Conservation (phyloP, 2,888 invertebrate genomes). For the Latrodectus elegans region DNA sequence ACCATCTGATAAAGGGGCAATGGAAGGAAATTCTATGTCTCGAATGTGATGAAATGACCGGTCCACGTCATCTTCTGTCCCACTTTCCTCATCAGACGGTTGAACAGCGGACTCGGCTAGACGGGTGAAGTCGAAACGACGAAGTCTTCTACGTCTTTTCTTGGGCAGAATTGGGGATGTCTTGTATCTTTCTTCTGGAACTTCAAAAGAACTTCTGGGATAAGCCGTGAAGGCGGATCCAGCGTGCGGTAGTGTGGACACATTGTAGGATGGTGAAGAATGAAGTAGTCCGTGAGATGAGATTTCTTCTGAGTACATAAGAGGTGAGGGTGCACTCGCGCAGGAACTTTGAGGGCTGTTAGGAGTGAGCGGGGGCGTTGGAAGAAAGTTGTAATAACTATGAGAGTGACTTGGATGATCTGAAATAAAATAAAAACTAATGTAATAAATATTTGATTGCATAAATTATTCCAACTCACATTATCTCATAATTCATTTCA, state of each 20-base stretch:
- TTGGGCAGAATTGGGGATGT: background rate
- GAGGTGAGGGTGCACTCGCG: constrained; percentile 18
- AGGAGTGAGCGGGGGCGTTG: constrained; percentile 66
- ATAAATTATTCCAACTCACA: too few species aligned
- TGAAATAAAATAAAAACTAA: constrained; percentile 19
- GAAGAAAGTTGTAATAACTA: constrained; percentile 35
- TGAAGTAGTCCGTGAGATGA: background rate
- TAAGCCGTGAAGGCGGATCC: constrained; percentile 62
- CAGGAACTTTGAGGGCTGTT: constrained; percentile 47
- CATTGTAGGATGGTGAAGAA: constrained; percentile 13
- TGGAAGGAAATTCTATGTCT: background rate
- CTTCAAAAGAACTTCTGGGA: background rate
- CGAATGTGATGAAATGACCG: too few species aligned
- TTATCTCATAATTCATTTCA: too few species aligned
- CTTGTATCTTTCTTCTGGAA: too few species aligned
- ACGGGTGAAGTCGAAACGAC: constrained; percentile 71
- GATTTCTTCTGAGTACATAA: constrained; percentile 11
- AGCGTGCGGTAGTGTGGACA: constrained; percentile 44
- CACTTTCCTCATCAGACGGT: constrained; percentile 37
- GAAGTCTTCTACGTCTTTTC: background rate
- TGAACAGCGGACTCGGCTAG: constrained; percentile 72
- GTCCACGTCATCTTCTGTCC: background rate
- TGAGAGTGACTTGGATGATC: constrained; percentile 44
- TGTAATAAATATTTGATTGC: background rate
- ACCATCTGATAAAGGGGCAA: background rate